Evolutionary conservation across 2,113 vertebrate genomes (phyloP).

Genomic region (Pterocles orientalis): DNA sequence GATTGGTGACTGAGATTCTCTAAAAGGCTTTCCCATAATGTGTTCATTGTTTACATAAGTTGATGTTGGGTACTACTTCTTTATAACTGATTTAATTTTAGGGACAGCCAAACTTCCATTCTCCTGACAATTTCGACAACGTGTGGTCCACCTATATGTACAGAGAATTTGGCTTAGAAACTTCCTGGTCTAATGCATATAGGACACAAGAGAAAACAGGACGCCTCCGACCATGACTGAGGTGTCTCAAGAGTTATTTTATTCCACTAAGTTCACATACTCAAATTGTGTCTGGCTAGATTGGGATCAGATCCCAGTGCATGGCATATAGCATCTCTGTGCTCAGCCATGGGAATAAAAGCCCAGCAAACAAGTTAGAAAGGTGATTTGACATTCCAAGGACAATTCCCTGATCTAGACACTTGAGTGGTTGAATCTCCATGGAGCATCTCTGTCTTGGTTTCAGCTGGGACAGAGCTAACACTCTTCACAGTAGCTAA

Average conservation of each 20-base stretch:
- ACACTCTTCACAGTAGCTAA: too few species aligned
- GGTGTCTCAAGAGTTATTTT: not conserved
- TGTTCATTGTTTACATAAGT: not conserved
- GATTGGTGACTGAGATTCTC: not conserved
- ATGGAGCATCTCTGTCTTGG: not conserved
- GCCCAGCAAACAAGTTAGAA: not conserved
- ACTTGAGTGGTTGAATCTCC: not conserved
- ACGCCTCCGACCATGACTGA: not conserved
- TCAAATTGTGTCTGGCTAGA: not conserved
- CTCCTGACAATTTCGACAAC: not conserved
- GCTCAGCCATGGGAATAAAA: not conserved
- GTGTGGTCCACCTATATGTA: not conserved
- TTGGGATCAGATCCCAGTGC: not conserved
- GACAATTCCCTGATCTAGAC: not conserved
- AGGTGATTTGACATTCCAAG: not conserved
- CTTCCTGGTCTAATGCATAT: not conserved
- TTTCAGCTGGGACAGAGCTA: too few species aligned
- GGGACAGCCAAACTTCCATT: not conserved
- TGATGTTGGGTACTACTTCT: not conserved
- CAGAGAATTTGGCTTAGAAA: not conserved
- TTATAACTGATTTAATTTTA: not conserved
- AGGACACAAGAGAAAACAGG: not conserved
- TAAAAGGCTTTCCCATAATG: not conserved
- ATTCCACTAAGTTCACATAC: not conserved
- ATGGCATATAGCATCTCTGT: not conserved